Conservation (phyloP, 2,888 invertebrate species). For the Eupeodes latifasciatus region DNA sequence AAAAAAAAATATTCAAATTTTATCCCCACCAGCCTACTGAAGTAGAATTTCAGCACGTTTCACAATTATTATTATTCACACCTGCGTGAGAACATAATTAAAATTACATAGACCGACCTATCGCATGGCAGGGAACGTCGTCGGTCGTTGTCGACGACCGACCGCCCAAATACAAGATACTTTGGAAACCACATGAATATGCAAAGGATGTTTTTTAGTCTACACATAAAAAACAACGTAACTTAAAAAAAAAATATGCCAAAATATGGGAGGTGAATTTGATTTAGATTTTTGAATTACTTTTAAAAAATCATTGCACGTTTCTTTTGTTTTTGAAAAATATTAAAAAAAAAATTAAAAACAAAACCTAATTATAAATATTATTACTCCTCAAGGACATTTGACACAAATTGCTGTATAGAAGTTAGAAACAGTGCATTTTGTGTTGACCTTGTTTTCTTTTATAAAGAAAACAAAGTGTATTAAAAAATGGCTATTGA, state of each 20-base stretch:
- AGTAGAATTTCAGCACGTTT: slow-evolving; percentile 50
- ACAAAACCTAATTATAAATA: slow-evolving; percentile 31
- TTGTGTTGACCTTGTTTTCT: slow-evolving; percentile 8
- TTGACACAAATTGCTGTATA: slow-evolving; percentile 22
- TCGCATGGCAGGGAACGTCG: background rate
- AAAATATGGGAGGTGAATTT: background rate
- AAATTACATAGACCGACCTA: slow-evolving; percentile 57
- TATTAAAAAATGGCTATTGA: slow-evolving; percentile 1
- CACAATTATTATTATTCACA: slow-evolving; percentile 71
- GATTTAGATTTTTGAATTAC: slow-evolving; percentile 9
- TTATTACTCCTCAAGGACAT: slow-evolving; percentile 18
- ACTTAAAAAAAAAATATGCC: background rate
- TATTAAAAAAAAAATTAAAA: background rate
- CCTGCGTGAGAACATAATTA: slow-evolving; percentile 64
- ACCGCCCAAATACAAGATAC: background rate
- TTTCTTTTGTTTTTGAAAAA: background rate
- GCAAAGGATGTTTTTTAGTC: slow-evolving; percentile 24
- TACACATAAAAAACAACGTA: no score
- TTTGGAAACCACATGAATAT: slow-evolving; percentile 34
- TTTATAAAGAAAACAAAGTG: background rate
- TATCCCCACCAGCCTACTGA: background rate
- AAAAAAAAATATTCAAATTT: background rate
- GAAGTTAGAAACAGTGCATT: slow-evolving; percentile 26
- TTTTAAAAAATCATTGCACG: slow-evolving; percentile 27
- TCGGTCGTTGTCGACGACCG: no score